Percentiles rank a stretch among this genome's conserved stretches.
Evolutionary conservation across 2,113 vertebrate genomes (phyloP).

Genomic region (Tenrec ecaudatus): DNA sequence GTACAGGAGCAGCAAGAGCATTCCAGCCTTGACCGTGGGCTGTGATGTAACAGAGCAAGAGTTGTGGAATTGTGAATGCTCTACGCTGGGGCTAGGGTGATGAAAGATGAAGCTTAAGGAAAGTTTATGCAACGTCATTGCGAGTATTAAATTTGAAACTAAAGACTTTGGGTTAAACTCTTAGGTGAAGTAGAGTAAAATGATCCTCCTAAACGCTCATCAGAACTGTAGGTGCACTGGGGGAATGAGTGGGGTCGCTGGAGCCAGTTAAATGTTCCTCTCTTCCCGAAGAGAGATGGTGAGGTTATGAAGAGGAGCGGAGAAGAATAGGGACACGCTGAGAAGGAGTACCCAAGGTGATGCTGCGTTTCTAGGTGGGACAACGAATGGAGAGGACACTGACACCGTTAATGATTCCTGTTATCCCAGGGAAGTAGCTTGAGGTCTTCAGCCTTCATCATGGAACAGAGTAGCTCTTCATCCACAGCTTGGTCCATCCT

Average conservation of each 20-base stretch:
- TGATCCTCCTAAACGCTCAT: not conserved
- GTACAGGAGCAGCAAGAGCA: rapidly evolving
- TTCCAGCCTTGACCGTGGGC: rapidly evolving
- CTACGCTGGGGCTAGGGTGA: not conserved
- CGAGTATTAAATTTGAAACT: not conserved
- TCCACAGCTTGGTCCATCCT: too few relatives aligned
- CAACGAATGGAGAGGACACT: not conserved
- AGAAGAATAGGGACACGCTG: not conserved
- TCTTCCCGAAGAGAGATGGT: not conserved
- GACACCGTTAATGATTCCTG: not conserved
- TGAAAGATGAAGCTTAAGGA: too few relatives aligned
- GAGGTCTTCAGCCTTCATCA: not conserved
- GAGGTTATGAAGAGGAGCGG: not conserved
- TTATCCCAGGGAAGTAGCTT: not conserved
- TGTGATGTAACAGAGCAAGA: not conserved
- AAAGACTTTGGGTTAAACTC: not conserved
- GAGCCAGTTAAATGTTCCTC: not conserved
- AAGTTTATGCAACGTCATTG: not conserved
- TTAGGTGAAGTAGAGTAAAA: not conserved
- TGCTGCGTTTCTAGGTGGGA: not conserved
- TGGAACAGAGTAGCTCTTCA: not conserved
- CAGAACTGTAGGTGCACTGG: not conserved
- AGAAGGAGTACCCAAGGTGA: not conserved
- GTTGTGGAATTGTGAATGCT: not conserved
- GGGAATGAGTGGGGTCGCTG: not conserved